Conservation (phyloP, 35 echinoderm and acorn worm species). For the Eucidaris tribuloides region DNA sequence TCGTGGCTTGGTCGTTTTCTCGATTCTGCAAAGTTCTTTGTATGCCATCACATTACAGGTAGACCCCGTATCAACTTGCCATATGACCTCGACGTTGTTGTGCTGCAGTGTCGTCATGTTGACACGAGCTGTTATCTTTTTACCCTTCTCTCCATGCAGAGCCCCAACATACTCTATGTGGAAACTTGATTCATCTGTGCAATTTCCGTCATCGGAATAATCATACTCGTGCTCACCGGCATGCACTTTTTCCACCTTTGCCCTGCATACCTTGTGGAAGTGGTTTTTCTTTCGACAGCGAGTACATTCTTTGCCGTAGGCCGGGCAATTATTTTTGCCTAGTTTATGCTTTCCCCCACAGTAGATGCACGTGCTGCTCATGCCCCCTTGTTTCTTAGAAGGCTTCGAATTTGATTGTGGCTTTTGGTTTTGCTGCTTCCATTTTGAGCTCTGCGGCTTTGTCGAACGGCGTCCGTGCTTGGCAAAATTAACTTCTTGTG, state of each 20-base stretch:
- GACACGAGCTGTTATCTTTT: background rate
- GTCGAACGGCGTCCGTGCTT: background rate
- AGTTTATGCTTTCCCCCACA: constrained; percentile 2
- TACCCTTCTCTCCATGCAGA: background rate
- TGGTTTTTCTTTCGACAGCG: background rate
- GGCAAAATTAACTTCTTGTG: background rate
- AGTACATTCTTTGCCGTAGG: constrained; percentile 13
- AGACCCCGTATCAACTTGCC: constrained; percentile 20
- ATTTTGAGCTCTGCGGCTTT: too few relatives aligned
- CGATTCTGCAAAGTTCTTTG: background rate
- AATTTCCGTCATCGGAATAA: background rate
- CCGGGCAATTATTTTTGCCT: constrained; percentile 1
- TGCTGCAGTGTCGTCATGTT: background rate
- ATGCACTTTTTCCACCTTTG: background rate
- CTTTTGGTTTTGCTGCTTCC: background rate
- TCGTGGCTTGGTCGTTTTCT: background rate
- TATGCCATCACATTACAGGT: constrained; percentile 7
- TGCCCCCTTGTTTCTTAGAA: background rate
- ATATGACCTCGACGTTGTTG: background rate
- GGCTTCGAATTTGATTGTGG: background rate
- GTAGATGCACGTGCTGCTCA: background rate
- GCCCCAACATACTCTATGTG: background rate
- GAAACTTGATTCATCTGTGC: background rate
- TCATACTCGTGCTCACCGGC: background rate
- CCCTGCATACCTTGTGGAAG: background rate